Percentiles rank a stretch among this genome's conserved stretches.
Conservation (phyloP, 2,888 invertebrate genomes). For the Opisthograptis luteolata region DNA sequence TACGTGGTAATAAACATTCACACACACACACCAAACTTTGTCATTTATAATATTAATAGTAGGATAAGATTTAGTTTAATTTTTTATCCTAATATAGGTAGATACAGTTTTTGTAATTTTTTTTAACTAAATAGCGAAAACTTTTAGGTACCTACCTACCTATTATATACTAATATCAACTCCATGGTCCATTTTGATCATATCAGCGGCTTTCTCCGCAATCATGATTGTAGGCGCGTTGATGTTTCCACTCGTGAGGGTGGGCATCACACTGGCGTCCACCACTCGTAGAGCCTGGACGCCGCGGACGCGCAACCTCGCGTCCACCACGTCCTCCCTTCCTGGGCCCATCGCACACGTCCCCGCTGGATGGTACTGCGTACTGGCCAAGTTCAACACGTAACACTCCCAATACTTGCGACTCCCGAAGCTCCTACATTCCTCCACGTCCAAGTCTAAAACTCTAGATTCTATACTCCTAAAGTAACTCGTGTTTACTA, state of each 20-base stretch:
- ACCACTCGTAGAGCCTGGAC: constrained; percentile 83
- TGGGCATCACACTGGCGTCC: constrained; percentile 87
- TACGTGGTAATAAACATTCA: too few relatives aligned
- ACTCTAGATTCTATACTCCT: constrained; percentile 33
- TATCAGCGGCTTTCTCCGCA: constrained; percentile 84
- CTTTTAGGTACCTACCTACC: too few relatives aligned
- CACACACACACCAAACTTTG: too few relatives aligned
- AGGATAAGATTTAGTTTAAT: too few relatives aligned
- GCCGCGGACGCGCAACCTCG: constrained; percentile 71
- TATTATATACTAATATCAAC: too few relatives aligned
- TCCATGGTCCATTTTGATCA: constrained; percentile 69
- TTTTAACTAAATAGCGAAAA: too few relatives aligned
- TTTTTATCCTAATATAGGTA: too few relatives aligned
- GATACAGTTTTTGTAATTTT: too few relatives aligned
- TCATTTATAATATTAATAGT: too few relatives aligned
- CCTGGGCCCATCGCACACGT: constrained; percentile 51
- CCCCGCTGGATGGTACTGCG: constrained; percentile 51
- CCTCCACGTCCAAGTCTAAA: constrained; percentile 42
- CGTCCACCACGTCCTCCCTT: constrained; percentile 45
- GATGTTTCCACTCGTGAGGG: constrained; percentile 84
- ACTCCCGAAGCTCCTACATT: constrained; percentile 58
- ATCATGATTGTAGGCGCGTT: constrained; percentile 86
- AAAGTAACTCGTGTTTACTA: constrained; percentile 44
- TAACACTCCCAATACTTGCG: constrained; percentile 63
- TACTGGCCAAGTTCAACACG: constrained; percentile 48